These are phyloP conservation scores for Cichladusa arquata DNA, from an alignment of 2,113 vertebrate genomes.

Conservation along the genomic window DNA sequence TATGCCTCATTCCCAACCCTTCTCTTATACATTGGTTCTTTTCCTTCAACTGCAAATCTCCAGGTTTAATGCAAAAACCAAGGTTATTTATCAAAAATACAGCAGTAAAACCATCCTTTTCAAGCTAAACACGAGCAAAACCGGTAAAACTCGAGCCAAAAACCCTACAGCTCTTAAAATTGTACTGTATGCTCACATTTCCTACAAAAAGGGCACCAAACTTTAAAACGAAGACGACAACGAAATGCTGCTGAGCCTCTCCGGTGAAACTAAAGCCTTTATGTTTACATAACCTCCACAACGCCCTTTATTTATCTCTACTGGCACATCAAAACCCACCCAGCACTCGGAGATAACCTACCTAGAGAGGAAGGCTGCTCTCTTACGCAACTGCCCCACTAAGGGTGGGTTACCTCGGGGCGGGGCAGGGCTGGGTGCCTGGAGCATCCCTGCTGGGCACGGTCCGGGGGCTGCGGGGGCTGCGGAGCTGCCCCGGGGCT, in stretches of 20 bases:
- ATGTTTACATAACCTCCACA: not conserved
- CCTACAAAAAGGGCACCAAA: not conserved
- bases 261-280: not conserved
- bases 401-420: not conserved
- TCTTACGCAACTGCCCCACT: conserved; percentile 38
- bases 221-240: not conserved
- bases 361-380: not conserved
- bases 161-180: not conserved
- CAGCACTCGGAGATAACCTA: not conserved
- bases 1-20: not conserved
- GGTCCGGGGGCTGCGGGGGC: not conserved
- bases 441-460: not conserved
- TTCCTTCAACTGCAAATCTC: not conserved
- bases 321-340: not conserved
- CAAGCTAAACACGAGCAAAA: not conserved
- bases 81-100: not conserved
- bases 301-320: not conserved
- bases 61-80: not conserved
- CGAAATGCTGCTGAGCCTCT: not conserved
- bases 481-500: too few relatives aligned
- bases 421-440: too few relatives aligned
- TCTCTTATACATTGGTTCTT: not conserved
- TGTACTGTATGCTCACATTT: not conserved
- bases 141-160: not conserved
- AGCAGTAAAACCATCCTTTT: not conserved